Percentiles rank a stretch among this genome's conserved stretches.
phyloP scores from a whole-genome alignment of 2,888 invertebrate genomes.

The Drosophila rubida region DNA sequence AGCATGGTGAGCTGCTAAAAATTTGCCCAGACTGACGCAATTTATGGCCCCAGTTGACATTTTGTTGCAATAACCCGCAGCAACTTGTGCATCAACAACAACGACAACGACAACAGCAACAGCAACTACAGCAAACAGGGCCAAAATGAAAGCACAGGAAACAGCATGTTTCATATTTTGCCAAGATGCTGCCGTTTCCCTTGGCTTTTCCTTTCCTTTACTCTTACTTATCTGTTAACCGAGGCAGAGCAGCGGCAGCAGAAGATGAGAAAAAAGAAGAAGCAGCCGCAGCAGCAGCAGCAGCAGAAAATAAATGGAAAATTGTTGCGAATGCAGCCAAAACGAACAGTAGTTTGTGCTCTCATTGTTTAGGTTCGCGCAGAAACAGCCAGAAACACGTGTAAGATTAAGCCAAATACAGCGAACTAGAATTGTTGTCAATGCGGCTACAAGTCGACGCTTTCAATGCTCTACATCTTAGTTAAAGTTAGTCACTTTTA shows the following conservation, averaged over 20 bases:
- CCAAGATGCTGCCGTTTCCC: constrained; percentile 41
- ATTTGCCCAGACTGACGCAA: constrained; percentile 73
- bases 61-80: constrained; percentile 74
- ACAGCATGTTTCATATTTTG: constrained; percentile 56
- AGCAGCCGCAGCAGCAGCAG: constrained; percentile 23
- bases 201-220: constrained; percentile 9
- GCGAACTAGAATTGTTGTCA: not conserved
- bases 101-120: constrained; percentile 19
- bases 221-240: constrained; percentile 22
- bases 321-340: constrained; percentile 51
- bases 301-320: constrained; percentile 57
- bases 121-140: constrained; percentile 12
- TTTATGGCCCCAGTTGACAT: constrained; percentile 74
- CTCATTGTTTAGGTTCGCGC: constrained; percentile 35
- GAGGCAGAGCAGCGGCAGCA: constrained; percentile 3
- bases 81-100: constrained; percentile 40
- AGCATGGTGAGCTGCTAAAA: constrained; percentile 48
- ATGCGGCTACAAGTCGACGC: too few species aligned
- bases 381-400: constrained; percentile 28
- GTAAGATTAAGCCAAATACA: constrained; percentile 20
- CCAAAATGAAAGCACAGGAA: constrained; percentile 43
- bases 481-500: not conserved
- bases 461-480: not conserved
- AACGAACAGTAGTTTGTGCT: constrained; percentile 25
- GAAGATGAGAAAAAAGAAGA: constrained; percentile 40